Base-by-base conservation (phyloP, 1,140 invertebrate species). In the Bombus terrestris region DNA sequence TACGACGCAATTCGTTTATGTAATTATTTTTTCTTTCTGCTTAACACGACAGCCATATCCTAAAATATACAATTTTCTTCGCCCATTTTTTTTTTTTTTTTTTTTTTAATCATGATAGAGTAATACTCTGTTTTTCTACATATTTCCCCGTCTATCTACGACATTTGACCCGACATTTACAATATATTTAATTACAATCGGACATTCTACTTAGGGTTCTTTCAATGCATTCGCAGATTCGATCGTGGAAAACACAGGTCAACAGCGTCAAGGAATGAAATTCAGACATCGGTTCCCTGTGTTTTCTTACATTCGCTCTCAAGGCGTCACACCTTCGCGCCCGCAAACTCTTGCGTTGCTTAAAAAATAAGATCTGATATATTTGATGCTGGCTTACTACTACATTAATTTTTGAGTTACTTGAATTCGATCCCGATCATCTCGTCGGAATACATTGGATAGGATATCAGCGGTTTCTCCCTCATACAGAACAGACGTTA, bases 31-130 rank as follows among this genome's bases (percentile, higher is more conserved):
- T 37, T 39, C 5, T n/a, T 12, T 43, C 10, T 22, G 32, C 35
- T 71, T 82, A 74, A 73, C 77, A 83, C 78, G 81, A 86, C 77
- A 73, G 53, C 88, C 71, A 90, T 90, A 88, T 90, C 64, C 87
- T 91, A 91, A 91, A 91, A 91, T 91, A 91, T 91, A 91, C 82
- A 91, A 79, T 85, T 87, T 87, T 83, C 41, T 79, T 83, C 18
- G 53, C 25, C 25, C 81, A 25, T 22, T 22, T 22, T 53, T 53
- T 53, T 22, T 1, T 22, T 18, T 32, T 32, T 32, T 22, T 53
- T 47, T 62, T 76, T 66, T 85, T 8, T 35, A 2, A 80, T 80
- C 39, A 37, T 68, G 35, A 73, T 28, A 62, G 43, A 66, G 62
- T 68, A 62, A 69, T 62, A 78, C 28, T 72, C 57, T 82, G 9